Conservation (phyloP, 2,113 vertebrate genomes). For the Pollimyrus isidori region DNA sequence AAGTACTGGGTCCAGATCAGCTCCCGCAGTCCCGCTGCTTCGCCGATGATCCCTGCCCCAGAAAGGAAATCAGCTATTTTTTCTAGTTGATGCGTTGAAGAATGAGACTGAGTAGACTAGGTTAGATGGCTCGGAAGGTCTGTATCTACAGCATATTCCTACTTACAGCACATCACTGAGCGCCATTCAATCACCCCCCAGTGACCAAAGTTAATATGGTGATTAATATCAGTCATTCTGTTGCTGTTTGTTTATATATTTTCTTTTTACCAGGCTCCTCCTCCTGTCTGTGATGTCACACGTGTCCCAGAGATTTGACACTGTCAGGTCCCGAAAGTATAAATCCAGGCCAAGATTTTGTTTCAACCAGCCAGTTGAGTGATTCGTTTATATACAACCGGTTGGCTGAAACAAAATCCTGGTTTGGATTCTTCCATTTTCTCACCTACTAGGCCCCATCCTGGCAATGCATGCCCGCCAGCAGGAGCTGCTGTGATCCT, state of each 20-base stretch:
- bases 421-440: neutral
- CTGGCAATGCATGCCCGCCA: neutral
- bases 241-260: neutral
- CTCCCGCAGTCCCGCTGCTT: neutral
- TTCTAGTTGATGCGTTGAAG: neutral
- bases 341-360: neutral
- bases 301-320: no score
- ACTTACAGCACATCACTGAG: neutral
- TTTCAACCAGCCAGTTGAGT: neutral
- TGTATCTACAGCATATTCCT: neutral
- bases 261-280: no score
- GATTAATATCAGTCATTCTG: neutral
- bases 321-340: neutral
- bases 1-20: neutral
- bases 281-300: no score
- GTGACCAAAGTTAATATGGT: neutral
- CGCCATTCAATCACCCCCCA: neutral
- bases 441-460: neutral
- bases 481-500: neutral
- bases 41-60: neutral
- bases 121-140: neutral
- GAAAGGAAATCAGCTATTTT: neutral
- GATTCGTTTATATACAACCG: neutral
- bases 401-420: neutral
- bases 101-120: neutral